Evolutionary conservation across 53 echinoderm and acorn worm genomes (phyloP).

Genomic region (Zoroaster sp.): DNA sequence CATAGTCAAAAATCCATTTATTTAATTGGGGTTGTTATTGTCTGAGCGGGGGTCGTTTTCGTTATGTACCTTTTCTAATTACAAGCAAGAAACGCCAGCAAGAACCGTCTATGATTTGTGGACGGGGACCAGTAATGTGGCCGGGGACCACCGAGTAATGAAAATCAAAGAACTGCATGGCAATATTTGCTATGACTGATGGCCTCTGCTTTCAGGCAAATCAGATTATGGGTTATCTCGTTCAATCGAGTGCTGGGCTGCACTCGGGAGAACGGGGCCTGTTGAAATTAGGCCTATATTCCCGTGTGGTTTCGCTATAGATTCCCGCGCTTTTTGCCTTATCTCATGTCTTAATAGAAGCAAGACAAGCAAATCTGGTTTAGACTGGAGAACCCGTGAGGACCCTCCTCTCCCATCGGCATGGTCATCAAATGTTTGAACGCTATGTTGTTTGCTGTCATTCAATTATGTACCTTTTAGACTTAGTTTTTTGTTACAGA

Average conservation of each 20-base stretch:
- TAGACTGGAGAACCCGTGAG: not conserved
- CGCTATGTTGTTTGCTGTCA: not conserved
- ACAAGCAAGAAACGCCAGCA: not conserved
- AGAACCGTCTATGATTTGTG: not conserved
- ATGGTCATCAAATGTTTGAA: not conserved
- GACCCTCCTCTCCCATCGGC: not conserved
- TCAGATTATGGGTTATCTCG: constrained; percentile 27
- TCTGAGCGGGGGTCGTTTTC: not conserved
- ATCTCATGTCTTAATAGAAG: not conserved
- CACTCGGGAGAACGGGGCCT: not conserved
- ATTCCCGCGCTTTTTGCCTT: not conserved
- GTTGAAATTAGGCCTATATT: constrained; percentile 17
- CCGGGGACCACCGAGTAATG: not conserved
- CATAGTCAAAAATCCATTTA: not conserved
- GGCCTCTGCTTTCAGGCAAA: not conserved
- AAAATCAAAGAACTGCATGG: not conserved
- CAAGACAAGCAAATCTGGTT: not conserved
- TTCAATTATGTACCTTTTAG: constrained; percentile 1
- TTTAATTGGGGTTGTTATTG: not conserved
- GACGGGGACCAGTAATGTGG: not conserved
- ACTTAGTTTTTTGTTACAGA: not conserved
- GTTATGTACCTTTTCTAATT: not conserved
- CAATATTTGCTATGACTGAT: constrained; percentile 42
- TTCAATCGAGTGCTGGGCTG: not conserved
- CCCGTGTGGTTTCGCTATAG: not conserved